Evolutionary conservation across 2,113 vertebrate species (phyloP), one percentile per base, ranked within the genome.

Genomic region (Paramormyrops kingsleyae): DNA sequence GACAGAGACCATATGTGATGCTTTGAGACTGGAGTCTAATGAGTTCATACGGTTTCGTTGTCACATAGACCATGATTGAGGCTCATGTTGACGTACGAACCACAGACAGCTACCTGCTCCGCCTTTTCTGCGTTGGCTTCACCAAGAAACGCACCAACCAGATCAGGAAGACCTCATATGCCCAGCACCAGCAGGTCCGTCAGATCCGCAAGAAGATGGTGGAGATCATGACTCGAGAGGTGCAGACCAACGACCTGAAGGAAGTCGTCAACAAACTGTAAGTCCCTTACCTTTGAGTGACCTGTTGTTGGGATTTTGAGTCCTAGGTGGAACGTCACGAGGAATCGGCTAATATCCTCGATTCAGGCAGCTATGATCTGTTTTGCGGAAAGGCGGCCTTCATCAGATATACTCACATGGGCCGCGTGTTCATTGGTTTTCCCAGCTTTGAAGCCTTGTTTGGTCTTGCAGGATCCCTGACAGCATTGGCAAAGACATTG

Each of bases 201-300:
- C 97, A 99, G 94, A 99, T 99, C 91, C 97, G 98, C 92, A 98
- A 97, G 95, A 99, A 99, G 94, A 99, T 99, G 98, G 97, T 99
- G 97, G 98, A 99, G 91, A 99, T 99, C 94, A 99, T 99, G 98
- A 99, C 97, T 88, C 96, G 98, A 35, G 98, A 99, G 94, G 98
- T 99, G 91, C 98, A 99, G 94, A 99, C 98, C 91, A 99, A 99
- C 15, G 99, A 99, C 94, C 96, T 99, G 91, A 99, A 99, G 94
- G 99, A 99, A 96, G 97, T 99, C 52, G 99, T 99, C 93, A 99
- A 99, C 94, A 99, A 99, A 91, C 94, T 99, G 98, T 99, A 96
- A 97, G 98, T 95, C 24, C 9, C 62, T 62, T 80, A 13, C 31
- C 24, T 62, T 62, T 56, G 24, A 53, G 17, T 15, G 21, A 21